These are phyloP conservation scores for Bombus affinis DNA, from an alignment of 1,140 invertebrate species.

Conservation along the genomic window DNA sequence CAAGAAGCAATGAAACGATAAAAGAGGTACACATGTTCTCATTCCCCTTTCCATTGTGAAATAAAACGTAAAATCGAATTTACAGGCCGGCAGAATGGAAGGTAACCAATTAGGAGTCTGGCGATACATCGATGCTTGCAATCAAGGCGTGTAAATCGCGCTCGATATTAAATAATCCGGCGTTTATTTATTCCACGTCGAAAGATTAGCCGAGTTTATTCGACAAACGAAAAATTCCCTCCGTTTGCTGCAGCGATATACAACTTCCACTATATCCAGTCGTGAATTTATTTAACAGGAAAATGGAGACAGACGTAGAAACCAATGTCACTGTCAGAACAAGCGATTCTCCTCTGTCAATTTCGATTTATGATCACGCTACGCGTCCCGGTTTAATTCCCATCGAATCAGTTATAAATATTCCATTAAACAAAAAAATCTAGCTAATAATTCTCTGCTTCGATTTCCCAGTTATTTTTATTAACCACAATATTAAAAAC, in stretches of 20 bases:
- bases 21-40: not conserved
- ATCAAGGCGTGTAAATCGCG: not conserved
- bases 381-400: not conserved
- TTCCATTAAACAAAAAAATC: not conserved
- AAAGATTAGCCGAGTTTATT: not conserved
- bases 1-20: not conserved
- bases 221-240: constrained; percentile 3
- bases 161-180: not conserved
- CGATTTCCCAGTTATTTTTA: not conserved
- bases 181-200: not conserved
- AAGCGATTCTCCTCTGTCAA: constrained; percentile 14
- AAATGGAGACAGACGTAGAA: not conserved
- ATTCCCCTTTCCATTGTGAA: not conserved
- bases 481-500: not conserved
- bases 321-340: constrained; percentile 5
- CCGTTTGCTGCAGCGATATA: not conserved
- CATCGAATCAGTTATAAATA: constrained; percentile 1
- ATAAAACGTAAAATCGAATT: not conserved
- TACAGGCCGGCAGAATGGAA: not conserved
- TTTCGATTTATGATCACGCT: not conserved
- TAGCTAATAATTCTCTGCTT: not conserved
- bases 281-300: constrained; percentile 19
- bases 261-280: not conserved
- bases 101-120: not conserved
- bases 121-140: not conserved